Conservation (phyloP, 2,888 invertebrate species). For the Archaeoteleia sp. region DNA sequence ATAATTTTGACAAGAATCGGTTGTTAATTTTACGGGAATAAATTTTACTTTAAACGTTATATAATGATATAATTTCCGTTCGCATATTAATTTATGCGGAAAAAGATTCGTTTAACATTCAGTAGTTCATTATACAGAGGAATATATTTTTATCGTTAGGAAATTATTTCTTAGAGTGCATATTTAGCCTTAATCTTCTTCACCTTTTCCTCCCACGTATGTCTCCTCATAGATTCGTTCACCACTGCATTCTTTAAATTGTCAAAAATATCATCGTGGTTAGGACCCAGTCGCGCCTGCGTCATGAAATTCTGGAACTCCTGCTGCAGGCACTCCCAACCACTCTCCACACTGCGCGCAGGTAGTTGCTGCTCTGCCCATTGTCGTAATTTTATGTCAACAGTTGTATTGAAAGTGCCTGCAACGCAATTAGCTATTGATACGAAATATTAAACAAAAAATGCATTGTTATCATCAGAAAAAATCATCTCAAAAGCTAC, state of each 20-base stretch:
- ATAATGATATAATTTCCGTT: too few species aligned
- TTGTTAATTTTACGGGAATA: too few species aligned
- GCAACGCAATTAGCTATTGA: conserved; percentile 24
- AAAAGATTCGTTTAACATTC: too few species aligned
- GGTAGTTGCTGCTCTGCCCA: conserved; percentile 97
- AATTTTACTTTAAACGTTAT: too few species aligned
- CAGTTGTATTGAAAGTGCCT: conserved; percentile 90
- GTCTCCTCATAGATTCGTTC: conserved; percentile 88
- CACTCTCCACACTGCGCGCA: conserved; percentile 85
- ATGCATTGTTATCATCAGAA: conserved; percentile 9
- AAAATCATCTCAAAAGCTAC: conserved; percentile 2
- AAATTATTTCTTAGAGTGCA: too few species aligned
- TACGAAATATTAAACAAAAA: conserved; percentile 3
- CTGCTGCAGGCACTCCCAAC: conserved; percentile 87
- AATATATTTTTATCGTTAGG: too few species aligned
- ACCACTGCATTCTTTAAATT: conserved; percentile 91
- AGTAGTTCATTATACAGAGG: too few species aligned
- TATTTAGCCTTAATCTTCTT: too few species aligned
- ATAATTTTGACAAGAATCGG: conserved; percentile 21
- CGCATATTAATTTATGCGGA: too few species aligned
- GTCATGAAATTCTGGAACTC: conserved; percentile 84
- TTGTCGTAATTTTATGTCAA: conserved; percentile 95
- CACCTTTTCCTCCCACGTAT: conserved; percentile 96
- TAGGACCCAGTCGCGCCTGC: conserved; percentile 80
- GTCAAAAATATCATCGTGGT: conserved; percentile 94